These are phyloP conservation scores for Chaetodon trifascialis DNA, from an alignment of 2,113 vertebrate species.

Conservation along the genomic window DNA sequence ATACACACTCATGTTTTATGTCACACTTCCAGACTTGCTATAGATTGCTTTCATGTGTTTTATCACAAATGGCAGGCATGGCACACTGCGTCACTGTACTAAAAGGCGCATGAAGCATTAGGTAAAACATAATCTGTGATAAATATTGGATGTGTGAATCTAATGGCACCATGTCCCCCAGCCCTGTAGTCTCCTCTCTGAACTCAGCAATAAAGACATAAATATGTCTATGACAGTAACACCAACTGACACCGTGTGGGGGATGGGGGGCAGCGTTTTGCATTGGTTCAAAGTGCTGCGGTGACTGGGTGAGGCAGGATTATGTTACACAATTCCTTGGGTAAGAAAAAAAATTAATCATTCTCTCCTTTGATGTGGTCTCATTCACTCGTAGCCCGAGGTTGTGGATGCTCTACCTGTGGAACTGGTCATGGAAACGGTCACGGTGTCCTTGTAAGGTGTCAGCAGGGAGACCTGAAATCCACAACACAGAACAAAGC, in stretches of 20 bases:
- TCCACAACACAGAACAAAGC: not conserved
- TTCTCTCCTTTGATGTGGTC: not conserved
- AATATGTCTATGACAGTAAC: not conserved
- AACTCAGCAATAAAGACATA: not conserved
- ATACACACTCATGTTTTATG: not conserved
- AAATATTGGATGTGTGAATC: not conserved
- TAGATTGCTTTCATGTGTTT: not conserved
- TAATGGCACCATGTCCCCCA: not conserved
- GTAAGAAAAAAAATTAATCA: not conserved
- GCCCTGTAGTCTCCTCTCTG: not conserved
- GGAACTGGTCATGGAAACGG: slow-evolving; percentile 97
- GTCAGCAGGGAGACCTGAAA: slow-evolving; percentile 92
- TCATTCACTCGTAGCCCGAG: slow-evolving; percentile 13
- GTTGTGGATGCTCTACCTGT: slow-evolving; percentile 85
- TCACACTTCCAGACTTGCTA: not conserved
- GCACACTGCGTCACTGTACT: not conserved
- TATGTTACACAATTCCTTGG: slow-evolving; percentile 26
- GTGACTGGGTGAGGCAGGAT: slow-evolving; percentile 38
- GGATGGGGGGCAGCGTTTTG: slow-evolving; percentile 43
- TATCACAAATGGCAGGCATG: not conserved
- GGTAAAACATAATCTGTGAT: not conserved
- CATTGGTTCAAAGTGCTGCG: slow-evolving; percentile 34
- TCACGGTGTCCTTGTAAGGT: slow-evolving; percentile 97
- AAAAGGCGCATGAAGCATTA: not conserved
- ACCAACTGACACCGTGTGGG: not conserved